These are phyloP conservation scores for Macrochelys suwanniensis DNA, from an alignment of 2,797 vertebrate genomes.

Conservation along the genomic window DNA sequence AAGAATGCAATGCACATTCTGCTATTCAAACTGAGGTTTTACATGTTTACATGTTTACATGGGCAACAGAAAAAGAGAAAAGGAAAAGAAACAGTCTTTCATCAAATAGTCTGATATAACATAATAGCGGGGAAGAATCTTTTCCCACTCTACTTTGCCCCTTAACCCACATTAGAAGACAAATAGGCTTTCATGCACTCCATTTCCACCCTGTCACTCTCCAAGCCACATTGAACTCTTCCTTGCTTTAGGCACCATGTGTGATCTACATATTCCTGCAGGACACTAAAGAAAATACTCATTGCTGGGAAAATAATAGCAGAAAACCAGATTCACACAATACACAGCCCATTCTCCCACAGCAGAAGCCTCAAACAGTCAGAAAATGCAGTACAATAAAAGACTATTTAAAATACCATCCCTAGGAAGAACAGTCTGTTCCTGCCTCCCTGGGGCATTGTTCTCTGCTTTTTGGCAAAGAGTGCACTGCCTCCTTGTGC, in stretches of 20 bases:
- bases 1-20: constrained; percentile 45
- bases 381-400: constrained; percentile 55
- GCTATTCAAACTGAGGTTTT: constrained; percentile 38
- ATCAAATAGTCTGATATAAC: constrained; percentile 7
- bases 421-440: constrained; percentile 47
- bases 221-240: constrained; percentile 40
- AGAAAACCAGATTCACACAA: constrained; percentile 44
- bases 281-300: constrained; percentile 43
- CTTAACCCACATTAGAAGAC: not conserved
- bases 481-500: not conserved
- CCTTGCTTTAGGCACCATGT: constrained; percentile 60
- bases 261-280: constrained; percentile 57
- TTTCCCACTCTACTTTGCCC: not conserved
- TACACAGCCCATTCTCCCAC: constrained; percentile 33
- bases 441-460: constrained; percentile 1
- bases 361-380: constrained; percentile 7
- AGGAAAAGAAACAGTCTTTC: constrained; percentile 45
- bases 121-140: constrained; percentile 29
- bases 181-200: constrained; percentile 5
- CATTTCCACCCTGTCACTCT: not conserved
- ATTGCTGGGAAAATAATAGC: constrained; percentile 70
- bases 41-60: constrained; percentile 34
- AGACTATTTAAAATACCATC: constrained; percentile 54
- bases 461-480: constrained; percentile 52
- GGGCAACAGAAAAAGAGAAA: not conserved